Evolutionary conservation across 2,888 invertebrate species (phyloP).

Genomic region (Lepidonotus clava): DNA sequence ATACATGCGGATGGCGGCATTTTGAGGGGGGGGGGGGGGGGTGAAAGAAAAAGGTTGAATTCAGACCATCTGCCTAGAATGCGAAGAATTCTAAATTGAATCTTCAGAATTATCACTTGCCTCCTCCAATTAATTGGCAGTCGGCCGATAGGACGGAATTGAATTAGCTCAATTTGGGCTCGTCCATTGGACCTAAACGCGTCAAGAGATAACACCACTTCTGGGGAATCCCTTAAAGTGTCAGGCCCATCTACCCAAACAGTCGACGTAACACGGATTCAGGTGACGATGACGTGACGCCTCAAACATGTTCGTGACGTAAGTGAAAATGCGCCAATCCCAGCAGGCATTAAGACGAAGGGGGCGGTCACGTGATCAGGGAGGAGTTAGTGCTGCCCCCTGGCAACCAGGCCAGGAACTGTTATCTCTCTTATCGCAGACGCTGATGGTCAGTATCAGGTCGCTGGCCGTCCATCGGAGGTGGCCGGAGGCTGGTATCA

Average conservation of each 20-base stretch:
- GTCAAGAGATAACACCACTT: no score
- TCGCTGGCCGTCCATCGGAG: neutral
- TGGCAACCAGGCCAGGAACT: no score
- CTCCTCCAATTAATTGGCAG: neutral
- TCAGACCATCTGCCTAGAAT: no score
- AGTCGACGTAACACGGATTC: neutral
- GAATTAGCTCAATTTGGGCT: neutral
- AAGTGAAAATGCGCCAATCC: neutral
- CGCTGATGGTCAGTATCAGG: neutral
- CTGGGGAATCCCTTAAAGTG: neutral
- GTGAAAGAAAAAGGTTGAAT: no score
- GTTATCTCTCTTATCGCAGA: neutral
- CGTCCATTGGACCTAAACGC: no score
- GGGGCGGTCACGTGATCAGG: neutral
- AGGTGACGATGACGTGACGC: constrained; percentile 7
- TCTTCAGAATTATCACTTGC: no score
- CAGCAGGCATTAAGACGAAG: constrained; percentile 4
- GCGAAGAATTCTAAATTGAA: no score
- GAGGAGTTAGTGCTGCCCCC: no score
- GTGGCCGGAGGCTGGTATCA: neutral
- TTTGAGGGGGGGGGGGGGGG: no score
- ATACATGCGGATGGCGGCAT: no score
- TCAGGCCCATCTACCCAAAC: neutral
- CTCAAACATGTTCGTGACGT: constrained; percentile 3
- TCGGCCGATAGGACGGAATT: neutral